Conservation (phyloP, 2,113 vertebrate genomes). For the Miniopterus natalensis region DNA sequence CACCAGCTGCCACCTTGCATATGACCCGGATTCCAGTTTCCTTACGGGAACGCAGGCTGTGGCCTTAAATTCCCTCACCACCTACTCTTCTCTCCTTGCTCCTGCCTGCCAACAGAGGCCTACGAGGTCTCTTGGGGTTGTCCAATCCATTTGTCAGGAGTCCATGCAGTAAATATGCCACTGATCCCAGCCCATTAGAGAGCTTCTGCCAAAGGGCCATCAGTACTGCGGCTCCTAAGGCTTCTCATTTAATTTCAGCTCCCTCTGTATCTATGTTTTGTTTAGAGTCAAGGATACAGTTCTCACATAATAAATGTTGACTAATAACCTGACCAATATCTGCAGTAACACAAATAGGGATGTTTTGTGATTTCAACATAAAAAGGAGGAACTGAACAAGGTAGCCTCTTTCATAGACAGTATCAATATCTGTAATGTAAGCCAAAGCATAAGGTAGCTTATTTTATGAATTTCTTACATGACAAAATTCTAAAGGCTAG, state of each 20-base stretch:
- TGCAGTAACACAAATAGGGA: background rate
- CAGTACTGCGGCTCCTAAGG: background rate
- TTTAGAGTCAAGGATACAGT: slow-evolving; percentile 58
- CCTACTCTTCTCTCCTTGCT: slow-evolving; percentile 13
- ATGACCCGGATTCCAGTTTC: background rate
- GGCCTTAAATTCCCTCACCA: slow-evolving; percentile 1
- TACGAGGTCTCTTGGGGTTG: background rate
- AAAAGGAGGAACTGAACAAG: slow-evolving; percentile 36
- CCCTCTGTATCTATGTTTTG: slow-evolving; percentile 39
- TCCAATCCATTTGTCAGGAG: slow-evolving; percentile 39
- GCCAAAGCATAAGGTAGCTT: background rate
- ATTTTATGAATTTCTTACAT: background rate
- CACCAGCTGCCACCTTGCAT: background rate
- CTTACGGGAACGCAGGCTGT: background rate
- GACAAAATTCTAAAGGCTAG: background rate
- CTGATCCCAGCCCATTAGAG: background rate
- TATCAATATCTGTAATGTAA: background rate
- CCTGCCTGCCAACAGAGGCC: slow-evolving; percentile 5
- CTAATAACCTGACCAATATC: slow-evolving; percentile 19
- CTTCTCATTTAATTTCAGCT: slow-evolving; percentile 12
- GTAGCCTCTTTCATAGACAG: background rate
- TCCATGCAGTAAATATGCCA: slow-evolving; percentile 67
- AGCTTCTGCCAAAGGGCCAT: slow-evolving; percentile 50
- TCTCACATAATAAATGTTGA: slow-evolving; percentile 76
- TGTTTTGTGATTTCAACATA: slow-evolving; percentile 43